Evolutionary conservation across 2,888 invertebrate genomes (phyloP).

Genomic region (Dryobota labecula): DNA sequence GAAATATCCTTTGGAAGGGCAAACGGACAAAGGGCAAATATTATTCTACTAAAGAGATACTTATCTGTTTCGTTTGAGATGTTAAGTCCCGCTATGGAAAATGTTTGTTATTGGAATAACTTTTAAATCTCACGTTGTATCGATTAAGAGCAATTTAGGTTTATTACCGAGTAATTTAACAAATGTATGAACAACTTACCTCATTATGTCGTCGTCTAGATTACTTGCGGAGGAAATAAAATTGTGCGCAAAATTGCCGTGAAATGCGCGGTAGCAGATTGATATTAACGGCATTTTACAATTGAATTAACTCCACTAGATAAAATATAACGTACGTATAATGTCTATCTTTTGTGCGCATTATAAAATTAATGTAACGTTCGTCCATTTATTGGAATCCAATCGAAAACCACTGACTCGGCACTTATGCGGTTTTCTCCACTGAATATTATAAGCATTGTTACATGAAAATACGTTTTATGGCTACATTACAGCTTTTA

Average conservation of each 20-base stretch:
- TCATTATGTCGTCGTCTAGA: conserved; percentile 41
- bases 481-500: conserved; percentile 62
- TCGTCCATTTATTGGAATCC: conserved; percentile 56
- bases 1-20: conserved; percentile 53
- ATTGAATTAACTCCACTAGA: conserved; percentile 61
- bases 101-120: conserved; percentile 42
- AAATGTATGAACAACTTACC: conserved; percentile 39
- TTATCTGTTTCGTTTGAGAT: neutral
- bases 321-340: conserved; percentile 39
- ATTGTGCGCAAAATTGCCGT: conserved; percentile 73
- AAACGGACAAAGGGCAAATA: conserved; percentile 51
- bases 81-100: conserved; percentile 28
- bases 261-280: conserved; percentile 69
- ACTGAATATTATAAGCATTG: conserved; percentile 62
- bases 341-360: conserved; percentile 32
- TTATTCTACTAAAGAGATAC: conserved; percentile 21
- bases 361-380: conserved; percentile 58
- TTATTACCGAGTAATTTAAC: conserved; percentile 48
- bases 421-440: conserved; percentile 60
- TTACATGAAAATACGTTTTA: conserved; percentile 64
- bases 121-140: conserved; percentile 25
- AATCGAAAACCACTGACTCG: conserved; percentile 62
- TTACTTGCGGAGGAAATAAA: conserved; percentile 69
- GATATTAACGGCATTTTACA: conserved; percentile 67
- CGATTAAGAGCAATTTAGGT: conserved; percentile 38